Percentiles rank a stretch among this genome's conserved stretches.
Evolutionary conservation across 2,797 vertebrate species (phyloP).

Genomic region (Holocentrus rufus): DNA sequence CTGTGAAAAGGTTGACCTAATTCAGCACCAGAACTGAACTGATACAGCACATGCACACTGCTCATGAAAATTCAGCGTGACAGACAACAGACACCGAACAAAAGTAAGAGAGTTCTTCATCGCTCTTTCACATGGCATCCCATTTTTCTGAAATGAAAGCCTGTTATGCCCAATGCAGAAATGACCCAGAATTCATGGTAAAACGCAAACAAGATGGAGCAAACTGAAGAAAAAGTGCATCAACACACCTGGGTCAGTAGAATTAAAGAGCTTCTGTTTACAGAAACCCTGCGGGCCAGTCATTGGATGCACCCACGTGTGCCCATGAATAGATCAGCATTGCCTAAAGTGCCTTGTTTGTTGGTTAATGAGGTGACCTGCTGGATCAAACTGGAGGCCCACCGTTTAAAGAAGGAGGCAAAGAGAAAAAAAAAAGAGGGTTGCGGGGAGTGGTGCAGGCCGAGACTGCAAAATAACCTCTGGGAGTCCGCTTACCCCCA

Average conservation of each 20-base stretch:
- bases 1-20: slow-evolving; percentile 19
- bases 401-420: slow-evolving; percentile 24
- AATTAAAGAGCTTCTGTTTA: not conserved
- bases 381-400: slow-evolving; percentile 31
- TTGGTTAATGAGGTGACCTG: slow-evolving; percentile 39
- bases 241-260: not conserved
- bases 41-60: not conserved
- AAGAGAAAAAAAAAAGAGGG: slow-evolving; percentile 12
- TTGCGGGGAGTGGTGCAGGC: slow-evolving; percentile 28
- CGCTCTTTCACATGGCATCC: not conserved
- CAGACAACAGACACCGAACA: slow-evolving; percentile 5
- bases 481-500: slow-evolving; percentile 62
- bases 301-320: not conserved
- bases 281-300: slow-evolving; percentile 15
- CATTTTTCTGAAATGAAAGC: not conserved
- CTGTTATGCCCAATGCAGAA: not conserved
- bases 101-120: not conserved
- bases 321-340: slow-evolving; percentile 16
- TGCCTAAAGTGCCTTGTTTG: slow-evolving; percentile 2
- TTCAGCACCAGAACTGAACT: slow-evolving; percentile 18
- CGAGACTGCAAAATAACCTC: slow-evolving; percentile 55
- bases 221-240: not conserved
- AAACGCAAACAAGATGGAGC: not conserved
- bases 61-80: not conserved
- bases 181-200: slow-evolving; percentile 6